Evolutionary conservation across 2,888 invertebrate genomes (phyloP), one percentile per base, ranked within the genome.

Genomic region (Meganola albula): DNA sequence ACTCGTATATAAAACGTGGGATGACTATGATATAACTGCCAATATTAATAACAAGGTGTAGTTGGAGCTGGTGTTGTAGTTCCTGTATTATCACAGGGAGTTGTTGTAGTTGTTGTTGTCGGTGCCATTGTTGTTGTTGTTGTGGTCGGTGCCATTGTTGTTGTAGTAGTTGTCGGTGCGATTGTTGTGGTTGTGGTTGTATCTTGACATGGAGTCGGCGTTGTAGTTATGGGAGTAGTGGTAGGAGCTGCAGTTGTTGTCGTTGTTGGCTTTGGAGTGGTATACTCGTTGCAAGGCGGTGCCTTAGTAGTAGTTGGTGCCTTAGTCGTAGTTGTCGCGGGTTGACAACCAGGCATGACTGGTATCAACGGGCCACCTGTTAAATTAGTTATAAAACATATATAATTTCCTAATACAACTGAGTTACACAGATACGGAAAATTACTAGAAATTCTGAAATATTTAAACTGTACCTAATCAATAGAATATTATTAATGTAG

Each of bases 51-150:
- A n/a, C n/a, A n/a, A n/a, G n/a, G n/a, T 2, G 20, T 10, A n/a
- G 27, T 12, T n/a, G 27, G 16, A 5, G 10, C 10, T 6, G 30
- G 2, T 6, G 32, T 28, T 14, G n/a, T n/a, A n/a, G n/a, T n/a
- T n/a, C n/a, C n/a, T n/a, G n/a, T n/a, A n/a, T n/a, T n/a, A n/a
- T n/a, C n/a, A n/a, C n/a, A n/a, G n/a, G 22, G 6, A 8, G 27
- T 25, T 9, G 28, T 13, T 2, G 37, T 27, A 7, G 14, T 10
- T 9, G 6, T 12, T 3, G 28, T 23, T 1, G 23, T 10, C 2
- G 30, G 12, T 20, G 27, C 11, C n/a, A n/a, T n/a, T n/a, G 5
- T 28, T 2, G 10, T 7, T 0, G 36, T 18, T 10, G 31, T 10
- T 11, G 20, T 29, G 1, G 4, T 12, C 2, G 8, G 10, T 8